Conservation (phyloP, 2,888 invertebrate genomes). For the Pandemis heparana region DNA sequence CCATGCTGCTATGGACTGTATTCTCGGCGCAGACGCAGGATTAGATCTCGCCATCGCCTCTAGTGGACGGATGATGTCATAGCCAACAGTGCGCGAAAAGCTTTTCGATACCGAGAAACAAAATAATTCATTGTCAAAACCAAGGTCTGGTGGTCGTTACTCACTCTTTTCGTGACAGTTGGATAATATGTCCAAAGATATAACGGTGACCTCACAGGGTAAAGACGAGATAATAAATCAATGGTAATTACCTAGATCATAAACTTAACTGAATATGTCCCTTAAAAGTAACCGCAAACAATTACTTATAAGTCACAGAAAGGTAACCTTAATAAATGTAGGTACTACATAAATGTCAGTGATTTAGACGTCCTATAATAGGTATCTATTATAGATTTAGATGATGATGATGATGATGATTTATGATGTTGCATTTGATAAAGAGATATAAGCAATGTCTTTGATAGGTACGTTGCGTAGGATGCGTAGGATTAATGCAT, state of each 20-base stretch:
- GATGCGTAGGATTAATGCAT: not conserved
- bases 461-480: not conserved
- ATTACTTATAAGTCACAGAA: not conserved
- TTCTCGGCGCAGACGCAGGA: slow-evolving; percentile 54
- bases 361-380: not conserved
- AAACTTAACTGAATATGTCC: not conserved
- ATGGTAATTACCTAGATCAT: slow-evolving; percentile 17
- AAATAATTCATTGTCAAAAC: slow-evolving; percentile 60
- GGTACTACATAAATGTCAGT: not conserved
- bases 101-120: slow-evolving; percentile 65
- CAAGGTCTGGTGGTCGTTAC: slow-evolving; percentile 58
- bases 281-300: not conserved
- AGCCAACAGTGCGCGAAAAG: slow-evolving; percentile 66
- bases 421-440: not conserved
- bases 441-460: not conserved
- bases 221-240: slow-evolving; percentile 21
- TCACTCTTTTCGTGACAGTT: slow-evolving; percentile 53
- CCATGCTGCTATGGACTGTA: slow-evolving; percentile 68
- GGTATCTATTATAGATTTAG: too few relatives aligned
- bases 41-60: slow-evolving; percentile 63
- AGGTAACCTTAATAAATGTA: not conserved
- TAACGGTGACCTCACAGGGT: slow-evolving; percentile 53
- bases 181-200: slow-evolving; percentile 47
- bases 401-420: too few relatives aligned
- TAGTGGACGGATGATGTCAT: slow-evolving; percentile 75